Conservation (phyloP, 2,797 vertebrate species). For the Poeciliopsis turneri region DNA sequence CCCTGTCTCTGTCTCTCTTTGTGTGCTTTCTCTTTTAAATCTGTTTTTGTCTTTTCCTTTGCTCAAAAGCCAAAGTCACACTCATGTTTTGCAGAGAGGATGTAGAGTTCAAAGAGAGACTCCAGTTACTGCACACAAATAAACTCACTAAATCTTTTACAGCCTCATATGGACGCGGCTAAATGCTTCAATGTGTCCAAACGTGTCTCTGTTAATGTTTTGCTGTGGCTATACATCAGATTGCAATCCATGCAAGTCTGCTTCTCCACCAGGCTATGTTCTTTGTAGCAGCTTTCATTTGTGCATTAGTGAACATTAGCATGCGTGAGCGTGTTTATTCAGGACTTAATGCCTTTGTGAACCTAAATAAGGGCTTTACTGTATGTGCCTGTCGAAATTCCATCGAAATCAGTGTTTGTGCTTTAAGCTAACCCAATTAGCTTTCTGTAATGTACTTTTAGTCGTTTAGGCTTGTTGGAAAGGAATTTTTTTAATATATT, state of each 20-base stretch:
- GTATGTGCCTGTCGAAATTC: neutral
- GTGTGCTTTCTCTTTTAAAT: conserved; percentile 30
- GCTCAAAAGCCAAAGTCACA: conserved; percentile 27
- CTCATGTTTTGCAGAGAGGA: conserved; percentile 24
- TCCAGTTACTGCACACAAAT: conserved; percentile 19
- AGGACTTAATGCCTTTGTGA: conserved; percentile 16
- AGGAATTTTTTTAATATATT: neutral
- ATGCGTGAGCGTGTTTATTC: conserved; percentile 35
- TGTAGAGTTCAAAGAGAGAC: conserved; percentile 53
- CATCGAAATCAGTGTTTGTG: neutral
- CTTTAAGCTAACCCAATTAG: conserved; percentile 2
- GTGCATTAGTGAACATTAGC: neutral
- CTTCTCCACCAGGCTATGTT: neutral
- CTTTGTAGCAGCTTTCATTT: neutral
- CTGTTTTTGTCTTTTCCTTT: conserved; percentile 25
- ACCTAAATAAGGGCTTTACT: conserved; percentile 18
- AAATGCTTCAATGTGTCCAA: conserved; percentile 5
- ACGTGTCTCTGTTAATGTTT: conserved; percentile 13
- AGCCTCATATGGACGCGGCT: conserved; percentile 14
- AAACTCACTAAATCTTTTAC: conserved; percentile 17
- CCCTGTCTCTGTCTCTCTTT: neutral
- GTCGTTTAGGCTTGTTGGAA: neutral
- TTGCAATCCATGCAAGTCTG: neutral
- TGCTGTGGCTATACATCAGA: neutral
- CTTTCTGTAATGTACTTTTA: neutral